These are phyloP conservation scores for Haplotaxodon microlepis DNA, from an alignment of 2,113 vertebrate genomes.

Conservation along the genomic window DNA sequence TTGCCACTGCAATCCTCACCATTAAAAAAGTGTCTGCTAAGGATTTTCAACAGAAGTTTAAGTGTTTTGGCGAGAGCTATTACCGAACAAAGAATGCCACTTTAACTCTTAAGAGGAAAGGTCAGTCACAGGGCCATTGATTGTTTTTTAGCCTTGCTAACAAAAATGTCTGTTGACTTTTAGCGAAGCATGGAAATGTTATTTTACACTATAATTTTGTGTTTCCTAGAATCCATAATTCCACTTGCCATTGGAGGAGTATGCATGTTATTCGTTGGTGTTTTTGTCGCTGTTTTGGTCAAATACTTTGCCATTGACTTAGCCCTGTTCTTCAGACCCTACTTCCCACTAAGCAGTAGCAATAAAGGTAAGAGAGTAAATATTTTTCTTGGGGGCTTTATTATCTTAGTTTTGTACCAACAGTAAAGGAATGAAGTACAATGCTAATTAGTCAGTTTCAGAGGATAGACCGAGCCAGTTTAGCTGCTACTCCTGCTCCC, in stretches of 20 bases:
- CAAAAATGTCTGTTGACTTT: neutral
- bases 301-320: conserved; percentile 58
- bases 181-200: neutral
- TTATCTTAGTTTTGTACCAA: neutral
- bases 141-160: neutral
- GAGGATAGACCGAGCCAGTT: neutral
- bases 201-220: neutral
- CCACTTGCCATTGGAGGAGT: neutral
- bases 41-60: conserved; percentile 37
- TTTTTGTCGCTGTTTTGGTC: neutral
- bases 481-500: neutral
- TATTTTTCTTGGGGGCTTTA: neutral
- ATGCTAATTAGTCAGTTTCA: neutral
- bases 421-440: neutral
- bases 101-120: conserved; percentile 28
- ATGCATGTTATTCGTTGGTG: neutral
- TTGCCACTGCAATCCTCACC: conserved; percentile 7
- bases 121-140: conserved; percentile 7
- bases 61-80: neutral
- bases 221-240: conserved; percentile 20
- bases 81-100: fast-evolving
- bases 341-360: neutral
- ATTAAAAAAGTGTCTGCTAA: conserved; percentile 39
- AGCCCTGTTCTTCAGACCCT: conserved; percentile 43
- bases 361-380: conserved; percentile 34